These are phyloP conservation scores for Todus mexicanus DNA, from an alignment of 2,797 vertebrate species.

Conservation along the genomic window DNA sequence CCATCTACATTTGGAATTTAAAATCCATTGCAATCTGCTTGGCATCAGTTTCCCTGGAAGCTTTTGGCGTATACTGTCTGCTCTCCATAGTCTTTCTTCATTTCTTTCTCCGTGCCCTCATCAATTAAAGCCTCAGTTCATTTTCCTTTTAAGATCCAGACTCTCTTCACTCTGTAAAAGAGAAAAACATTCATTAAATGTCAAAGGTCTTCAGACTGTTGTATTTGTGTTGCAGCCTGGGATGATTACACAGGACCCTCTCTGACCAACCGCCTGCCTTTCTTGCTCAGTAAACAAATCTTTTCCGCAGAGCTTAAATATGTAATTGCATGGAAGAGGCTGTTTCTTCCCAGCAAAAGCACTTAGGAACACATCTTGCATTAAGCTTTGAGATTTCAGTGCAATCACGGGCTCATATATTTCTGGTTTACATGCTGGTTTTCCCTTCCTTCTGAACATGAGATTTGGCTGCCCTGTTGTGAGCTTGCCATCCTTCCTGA, in stretches of 20 bases:
- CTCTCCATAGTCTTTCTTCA: not conserved
- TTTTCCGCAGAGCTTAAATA: not conserved
- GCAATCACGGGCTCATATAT: not conserved
- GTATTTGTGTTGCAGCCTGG: not conserved
- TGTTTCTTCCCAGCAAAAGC: not conserved
- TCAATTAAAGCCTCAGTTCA: not conserved
- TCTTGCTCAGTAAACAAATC: not conserved
- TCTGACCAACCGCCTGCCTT: not conserved
- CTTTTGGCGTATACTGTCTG: not conserved
- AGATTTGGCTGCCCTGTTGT: not conserved
- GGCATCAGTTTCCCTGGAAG: not conserved
- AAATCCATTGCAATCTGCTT: not conserved
- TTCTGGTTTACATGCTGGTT: not conserved
- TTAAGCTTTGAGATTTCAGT: not conserved
- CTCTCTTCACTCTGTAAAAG: not conserved
- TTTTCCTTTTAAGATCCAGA: not conserved
- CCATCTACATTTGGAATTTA: not conserved
- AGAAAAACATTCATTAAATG: not conserved
- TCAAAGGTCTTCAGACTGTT: not conserved
- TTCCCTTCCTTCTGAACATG: not conserved
- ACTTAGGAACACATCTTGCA: not conserved
- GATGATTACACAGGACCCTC: not conserved
- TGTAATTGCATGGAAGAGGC: not conserved
- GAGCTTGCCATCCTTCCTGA: not conserved
- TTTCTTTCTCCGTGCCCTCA: not conserved